Percentiles rank a stretch among this genome's conserved stretches.
These are phyloP conservation scores for Zonotrichia albicollis DNA, from an alignment of 2,797 vertebrate genomes.

Conservation along the genomic window DNA sequence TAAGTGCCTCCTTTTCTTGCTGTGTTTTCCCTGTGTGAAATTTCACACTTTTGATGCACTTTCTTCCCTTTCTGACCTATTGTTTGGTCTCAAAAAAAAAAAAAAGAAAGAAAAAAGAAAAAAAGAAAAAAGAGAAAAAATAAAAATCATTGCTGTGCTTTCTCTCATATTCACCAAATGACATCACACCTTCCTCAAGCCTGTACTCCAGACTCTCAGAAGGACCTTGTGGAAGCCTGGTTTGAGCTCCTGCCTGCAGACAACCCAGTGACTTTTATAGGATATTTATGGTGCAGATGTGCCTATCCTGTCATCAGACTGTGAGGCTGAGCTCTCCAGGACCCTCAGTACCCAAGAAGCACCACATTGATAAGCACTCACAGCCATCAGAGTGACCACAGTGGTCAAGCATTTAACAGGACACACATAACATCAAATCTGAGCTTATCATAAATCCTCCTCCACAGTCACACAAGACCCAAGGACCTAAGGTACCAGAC, in stretches of 20 bases:
- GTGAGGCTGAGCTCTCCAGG: neutral
- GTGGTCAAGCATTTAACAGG: neutral
- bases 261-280: neutral
- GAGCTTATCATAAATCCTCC: neutral
- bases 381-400: neutral
- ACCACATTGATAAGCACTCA: no score
- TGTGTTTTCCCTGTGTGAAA: neutral
- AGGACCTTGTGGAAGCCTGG: neutral
- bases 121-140: neutral
- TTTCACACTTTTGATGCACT: neutral
- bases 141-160: neutral
- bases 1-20: neutral
- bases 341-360: neutral
- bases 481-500: neutral
- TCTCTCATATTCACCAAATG: neutral
- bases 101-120: neutral
- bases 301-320: neutral
- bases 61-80: neutral
- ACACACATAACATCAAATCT: neutral
- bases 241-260: neutral
- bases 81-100: neutral
- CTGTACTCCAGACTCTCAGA: neutral
- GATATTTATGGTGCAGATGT: neutral
- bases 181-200: neutral
- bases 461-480: neutral